Evolutionary conservation across 2,113 vertebrate species (phyloP), one percentile per base, ranked within the genome.

Genomic region (Prolemur simus): DNA sequence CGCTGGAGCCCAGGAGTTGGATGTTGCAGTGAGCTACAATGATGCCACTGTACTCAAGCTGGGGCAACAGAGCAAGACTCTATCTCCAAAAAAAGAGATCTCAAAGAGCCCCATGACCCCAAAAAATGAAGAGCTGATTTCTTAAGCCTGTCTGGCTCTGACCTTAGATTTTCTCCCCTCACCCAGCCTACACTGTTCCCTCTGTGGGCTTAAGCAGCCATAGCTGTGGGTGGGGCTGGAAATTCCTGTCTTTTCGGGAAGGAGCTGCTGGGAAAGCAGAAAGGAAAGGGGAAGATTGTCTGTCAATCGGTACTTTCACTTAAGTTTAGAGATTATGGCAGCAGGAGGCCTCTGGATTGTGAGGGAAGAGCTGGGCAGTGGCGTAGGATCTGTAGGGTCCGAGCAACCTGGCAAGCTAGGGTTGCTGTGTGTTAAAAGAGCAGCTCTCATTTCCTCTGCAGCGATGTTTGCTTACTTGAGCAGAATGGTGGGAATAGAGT

Each of bases 171-270:
- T 56, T 90, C 32, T 18, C 42, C 42, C 15, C 37, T 60, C 0
- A 0, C 49, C 49, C 58, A 95, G 52, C 71, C 69, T 2, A 27
- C 23, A 54, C n/a, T 10, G 2, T 85, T 94, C 54, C 74, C 25
- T 89, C 82, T 2, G 2, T 76, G 94, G 81, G 58, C 60, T 54
- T 52, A 4, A 60, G 96, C 45, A 54, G 7, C 93, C 10, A 14
- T 27, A 37, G 71, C 45, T 74, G 42, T 88, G 82, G 92, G 82
- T 47, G 56, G 85, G 47, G 64, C 76, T 93, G 49, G 60, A 74
- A 91, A 94, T 96, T 63, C 84, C 42, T 86, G 66, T 60, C 58
- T 87, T 94, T 88, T 96, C 45, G 78, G 71, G 66, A 96, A 76
- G 89, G 60, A 66, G 23, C 52, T 76, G 10, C 42, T 39, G 27